A percentile compares a stretch with the other conserved stretches of the same genome.
Conservation (phyloP, 2,113 vertebrate species). For the Microtus montanus region DNA sequence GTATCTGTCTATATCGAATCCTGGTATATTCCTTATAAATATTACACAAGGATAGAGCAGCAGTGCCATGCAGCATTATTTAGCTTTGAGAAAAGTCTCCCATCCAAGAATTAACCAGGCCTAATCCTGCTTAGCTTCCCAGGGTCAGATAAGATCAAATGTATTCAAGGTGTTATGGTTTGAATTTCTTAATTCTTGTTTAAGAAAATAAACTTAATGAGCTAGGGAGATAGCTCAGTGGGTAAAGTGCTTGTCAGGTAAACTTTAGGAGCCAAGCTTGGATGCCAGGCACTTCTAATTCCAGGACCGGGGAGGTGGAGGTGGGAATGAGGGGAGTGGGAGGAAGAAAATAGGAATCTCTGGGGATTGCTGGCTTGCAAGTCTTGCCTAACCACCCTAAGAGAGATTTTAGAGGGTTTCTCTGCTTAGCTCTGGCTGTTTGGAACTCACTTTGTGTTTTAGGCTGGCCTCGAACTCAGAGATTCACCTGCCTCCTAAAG, state of each 20-base stretch:
- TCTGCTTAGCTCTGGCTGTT: neutral
- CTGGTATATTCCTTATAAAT: neutral
- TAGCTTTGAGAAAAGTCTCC: neutral
- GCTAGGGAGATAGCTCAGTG: neutral
- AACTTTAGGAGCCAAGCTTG: neutral
- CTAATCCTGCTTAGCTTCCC: neutral
- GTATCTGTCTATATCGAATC: neutral
- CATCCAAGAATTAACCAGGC: neutral
- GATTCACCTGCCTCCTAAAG: neutral
- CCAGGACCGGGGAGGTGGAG: neutral
- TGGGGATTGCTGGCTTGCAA: neutral
- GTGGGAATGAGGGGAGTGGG: too few relatives aligned
- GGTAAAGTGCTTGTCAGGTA: too few relatives aligned
- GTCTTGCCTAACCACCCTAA: neutral
- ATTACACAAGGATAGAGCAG: neutral
- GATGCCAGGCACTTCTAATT: neutral
- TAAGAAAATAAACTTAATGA: neutral
- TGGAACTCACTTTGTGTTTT: neutral
- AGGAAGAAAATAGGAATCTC: neutral
- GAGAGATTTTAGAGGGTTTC: neutral
- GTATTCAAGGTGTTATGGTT: neutral
- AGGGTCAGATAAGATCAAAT: neutral
- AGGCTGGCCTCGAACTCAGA: neutral
- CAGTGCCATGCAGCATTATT: neutral
- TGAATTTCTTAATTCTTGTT: neutral